Conservation (phyloP, 1,140 invertebrate genomes). For the Agrypnia vestita region DNA sequence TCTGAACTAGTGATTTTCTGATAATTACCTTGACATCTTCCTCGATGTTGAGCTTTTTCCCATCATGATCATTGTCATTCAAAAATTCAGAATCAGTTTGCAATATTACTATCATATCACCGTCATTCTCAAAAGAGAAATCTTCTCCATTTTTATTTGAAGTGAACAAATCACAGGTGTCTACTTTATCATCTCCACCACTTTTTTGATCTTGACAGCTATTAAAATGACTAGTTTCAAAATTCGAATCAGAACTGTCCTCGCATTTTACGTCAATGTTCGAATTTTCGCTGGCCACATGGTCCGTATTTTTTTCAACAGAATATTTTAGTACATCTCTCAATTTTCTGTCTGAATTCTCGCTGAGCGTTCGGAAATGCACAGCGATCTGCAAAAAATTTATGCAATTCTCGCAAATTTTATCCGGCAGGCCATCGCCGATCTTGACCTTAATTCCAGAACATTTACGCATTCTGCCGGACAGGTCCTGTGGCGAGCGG, state of each 20-base stretch:
- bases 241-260: not conserved
- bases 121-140: constrained; percentile 8
- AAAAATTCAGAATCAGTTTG: constrained; percentile 18
- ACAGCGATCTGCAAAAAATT: not conserved
- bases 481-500: not conserved
- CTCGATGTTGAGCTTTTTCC: not conserved
- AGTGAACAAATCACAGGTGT: no score
- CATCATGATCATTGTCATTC: not conserved
- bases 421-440: constrained; percentile 16
- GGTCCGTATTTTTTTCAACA: not conserved
- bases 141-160: constrained; percentile 4
- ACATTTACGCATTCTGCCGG: constrained; percentile 2
- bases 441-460: not conserved
- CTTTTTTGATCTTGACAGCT: no score
- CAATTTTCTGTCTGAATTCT: not conserved
- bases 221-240: not conserved
- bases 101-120: constrained; percentile 9
- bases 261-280: not conserved
- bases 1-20: no score
- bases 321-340: not conserved
- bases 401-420: constrained; percentile 20
- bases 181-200: no score
- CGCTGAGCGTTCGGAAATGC: constrained; percentile 22
- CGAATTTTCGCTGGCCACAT: not conserved
- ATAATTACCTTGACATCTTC: not conserved